Evolutionary conservation across 2,888 invertebrate genomes (phyloP).

Genomic region (Tortrix viridana): DNA sequence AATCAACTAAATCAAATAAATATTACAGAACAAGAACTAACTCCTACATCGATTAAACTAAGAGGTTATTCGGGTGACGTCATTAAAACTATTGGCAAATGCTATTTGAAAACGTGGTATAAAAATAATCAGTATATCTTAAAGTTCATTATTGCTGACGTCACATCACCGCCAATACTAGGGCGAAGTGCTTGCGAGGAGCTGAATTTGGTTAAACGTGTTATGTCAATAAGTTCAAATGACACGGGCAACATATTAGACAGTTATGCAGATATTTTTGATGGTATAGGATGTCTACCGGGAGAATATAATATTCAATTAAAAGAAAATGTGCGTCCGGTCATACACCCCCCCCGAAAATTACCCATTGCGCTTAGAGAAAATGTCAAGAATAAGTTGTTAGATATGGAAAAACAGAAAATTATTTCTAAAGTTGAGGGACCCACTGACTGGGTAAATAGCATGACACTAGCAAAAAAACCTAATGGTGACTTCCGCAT

Average conservation of each 20-base stretch:
- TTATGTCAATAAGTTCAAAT: constrained; percentile 7
- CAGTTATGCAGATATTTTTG: background rate
- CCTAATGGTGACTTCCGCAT: constrained; percentile 26
- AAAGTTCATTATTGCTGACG: constrained; percentile 32
- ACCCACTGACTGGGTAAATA: too few relatives aligned
- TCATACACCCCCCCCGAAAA: constrained; percentile 31
- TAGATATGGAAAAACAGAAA: constrained; percentile 23
- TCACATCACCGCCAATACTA: constrained; percentile 21
- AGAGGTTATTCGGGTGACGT: constrained; percentile 17
- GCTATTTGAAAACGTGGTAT: constrained; percentile 12
- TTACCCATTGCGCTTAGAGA: constrained; percentile 24
- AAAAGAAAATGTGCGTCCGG: constrained; percentile 13
- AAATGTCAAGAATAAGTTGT: constrained; percentile 10
- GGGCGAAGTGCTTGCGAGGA: constrained; percentile 19
- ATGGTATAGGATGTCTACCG: constrained; percentile 26
- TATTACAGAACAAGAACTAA: constrained; percentile 6
- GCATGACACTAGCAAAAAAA: constrained; percentile 31
- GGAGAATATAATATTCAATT: constrained; percentile 22
- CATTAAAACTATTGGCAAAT: constrained; percentile 26
- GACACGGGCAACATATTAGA: background rate
- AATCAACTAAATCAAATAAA: constrained; percentile 12
- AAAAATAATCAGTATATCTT: constrained; percentile 20
- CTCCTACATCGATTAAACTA: constrained; percentile 7
- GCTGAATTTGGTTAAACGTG: constrained; percentile 24
- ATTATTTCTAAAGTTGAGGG: constrained; percentile 33